phyloP scores from a whole-genome alignment of 2,113 vertebrate genomes.

The Gopherus evgoodei region DNA sequence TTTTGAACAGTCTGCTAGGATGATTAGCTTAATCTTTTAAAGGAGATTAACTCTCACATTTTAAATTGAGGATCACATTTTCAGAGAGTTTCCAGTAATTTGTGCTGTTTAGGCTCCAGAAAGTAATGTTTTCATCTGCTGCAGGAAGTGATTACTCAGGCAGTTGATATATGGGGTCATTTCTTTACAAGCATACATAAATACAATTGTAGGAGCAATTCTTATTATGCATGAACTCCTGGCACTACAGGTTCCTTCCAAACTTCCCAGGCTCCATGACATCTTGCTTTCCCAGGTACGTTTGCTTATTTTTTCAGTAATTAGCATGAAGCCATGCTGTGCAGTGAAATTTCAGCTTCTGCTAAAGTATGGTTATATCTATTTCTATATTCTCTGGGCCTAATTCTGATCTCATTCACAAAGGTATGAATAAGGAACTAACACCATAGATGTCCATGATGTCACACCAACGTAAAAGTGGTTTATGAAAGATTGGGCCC shows the following conservation, averaged over 20 bases:
- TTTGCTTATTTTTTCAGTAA: conserved; percentile 67
- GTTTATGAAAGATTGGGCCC: neutral
- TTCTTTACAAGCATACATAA: neutral
- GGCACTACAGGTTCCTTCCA: conserved; percentile 25
- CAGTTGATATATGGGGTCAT: neutral
- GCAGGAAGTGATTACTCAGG: neutral
- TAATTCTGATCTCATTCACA: neutral
- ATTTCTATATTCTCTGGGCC: neutral
- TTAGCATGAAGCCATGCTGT: conserved; percentile 49
- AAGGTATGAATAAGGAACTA: neutral
- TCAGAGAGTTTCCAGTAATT: conserved; percentile 48
- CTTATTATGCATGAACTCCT: conserved; percentile 31
- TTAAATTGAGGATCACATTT: conserved; percentile 13
- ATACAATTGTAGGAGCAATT: neutral
- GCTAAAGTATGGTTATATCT: neutral
- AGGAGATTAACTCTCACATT: neutral
- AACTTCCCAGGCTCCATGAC: conserved; percentile 55
- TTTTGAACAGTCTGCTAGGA: neutral
- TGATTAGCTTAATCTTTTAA: conserved; percentile 31
- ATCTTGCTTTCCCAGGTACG: conserved; percentile 69
- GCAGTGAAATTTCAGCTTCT: neutral
- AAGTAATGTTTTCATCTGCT: neutral
- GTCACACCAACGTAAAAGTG: neutral
- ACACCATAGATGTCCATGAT: neutral
- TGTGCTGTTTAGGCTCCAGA: neutral